phyloP scores from a whole-genome alignment of 2,888 invertebrate species.

The Eristalinus aeneus region DNA sequence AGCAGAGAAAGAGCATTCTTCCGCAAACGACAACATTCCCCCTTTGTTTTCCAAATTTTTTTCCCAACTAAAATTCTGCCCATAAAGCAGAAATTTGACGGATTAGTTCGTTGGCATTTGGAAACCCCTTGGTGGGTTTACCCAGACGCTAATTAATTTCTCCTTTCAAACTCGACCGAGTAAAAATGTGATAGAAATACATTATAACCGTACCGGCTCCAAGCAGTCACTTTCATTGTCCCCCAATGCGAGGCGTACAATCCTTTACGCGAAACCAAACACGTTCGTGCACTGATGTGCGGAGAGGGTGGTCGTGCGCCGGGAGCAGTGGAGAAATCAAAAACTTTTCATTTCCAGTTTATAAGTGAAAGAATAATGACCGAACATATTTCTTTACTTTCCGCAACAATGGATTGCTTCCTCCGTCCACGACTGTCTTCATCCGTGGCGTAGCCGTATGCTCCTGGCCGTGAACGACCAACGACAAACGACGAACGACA shows the following conservation, averaged over 20 bases:
- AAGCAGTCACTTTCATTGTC: slow-evolving; percentile 47
- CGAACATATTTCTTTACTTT: slow-evolving; percentile 63
- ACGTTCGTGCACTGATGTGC: neutral
- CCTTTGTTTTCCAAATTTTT: slow-evolving; percentile 9
- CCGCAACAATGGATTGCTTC: slow-evolving; percentile 55
- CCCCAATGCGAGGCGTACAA: slow-evolving; percentile 22
- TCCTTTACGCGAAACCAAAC: slow-evolving; percentile 21
- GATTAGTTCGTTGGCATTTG: slow-evolving; percentile 46
- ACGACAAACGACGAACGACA: too few relatives aligned
- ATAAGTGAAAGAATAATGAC: slow-evolving; percentile 62
- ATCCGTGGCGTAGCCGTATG: slow-evolving; percentile 12
- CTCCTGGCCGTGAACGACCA: slow-evolving; percentile 10
- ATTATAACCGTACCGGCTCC: slow-evolving; percentile 14
- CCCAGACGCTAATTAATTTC: slow-evolving; percentile 57
- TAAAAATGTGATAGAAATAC: slow-evolving; percentile 21
- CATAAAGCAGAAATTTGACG: slow-evolving; percentile 48
- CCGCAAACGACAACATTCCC: slow-evolving; percentile 12
- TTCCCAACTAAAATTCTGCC: neutral
- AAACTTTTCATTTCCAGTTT: slow-evolving; percentile 61
- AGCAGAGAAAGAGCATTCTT: slow-evolving; percentile 17
- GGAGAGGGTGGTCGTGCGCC: neutral
- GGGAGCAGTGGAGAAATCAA: slow-evolving; percentile 44
- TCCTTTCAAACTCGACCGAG: slow-evolving; percentile 34
- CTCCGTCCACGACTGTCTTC: slow-evolving; percentile 35
- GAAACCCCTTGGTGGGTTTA: slow-evolving; percentile 46